A percentile compares a stretch with the other conserved stretches of the same genome.
These are phyloP conservation scores for Lordiphosa mommai DNA, from an alignment of 1,140 invertebrate genomes.

Conservation along the genomic window DNA sequence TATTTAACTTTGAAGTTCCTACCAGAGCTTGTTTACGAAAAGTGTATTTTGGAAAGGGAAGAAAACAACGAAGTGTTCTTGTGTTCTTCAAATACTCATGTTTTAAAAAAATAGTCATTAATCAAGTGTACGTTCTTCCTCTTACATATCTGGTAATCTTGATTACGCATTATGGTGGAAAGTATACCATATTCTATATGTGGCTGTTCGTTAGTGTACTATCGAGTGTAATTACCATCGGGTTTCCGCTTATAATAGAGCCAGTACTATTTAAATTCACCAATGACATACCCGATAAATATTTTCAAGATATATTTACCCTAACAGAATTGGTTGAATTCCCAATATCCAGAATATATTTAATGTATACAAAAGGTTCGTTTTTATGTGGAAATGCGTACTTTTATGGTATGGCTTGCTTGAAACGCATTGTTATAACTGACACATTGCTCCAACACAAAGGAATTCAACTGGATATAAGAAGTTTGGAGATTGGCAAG, in stretches of 20 bases:
- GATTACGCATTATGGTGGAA: neutral
- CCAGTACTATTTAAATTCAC: neutral
- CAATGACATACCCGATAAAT: neutral
- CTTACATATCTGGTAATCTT: neutral
- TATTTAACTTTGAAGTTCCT: constrained; percentile 1
- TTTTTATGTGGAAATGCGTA: constrained; percentile 1
- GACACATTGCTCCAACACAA: neutral
- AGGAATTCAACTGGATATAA: neutral
- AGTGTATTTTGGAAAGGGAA: constrained; percentile 1
- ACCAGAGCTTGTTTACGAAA: neutral
- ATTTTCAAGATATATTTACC: neutral
- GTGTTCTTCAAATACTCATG: neutral
- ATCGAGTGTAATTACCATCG: neutral
- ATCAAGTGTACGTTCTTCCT: neutral
- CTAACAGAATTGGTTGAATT: neutral
- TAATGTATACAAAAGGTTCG: neutral
- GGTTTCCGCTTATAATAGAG: neutral
- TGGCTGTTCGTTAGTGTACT: neutral
- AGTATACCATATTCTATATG: neutral
- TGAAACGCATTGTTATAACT: neutral
- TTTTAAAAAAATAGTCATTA: neutral
- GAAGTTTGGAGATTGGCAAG: neutral
- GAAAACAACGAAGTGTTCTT: neutral
- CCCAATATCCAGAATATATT: neutral
- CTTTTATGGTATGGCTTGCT: neutral